Evolutionary conservation across 2,113 vertebrate genomes (phyloP).

Genomic region (Aviceda subcristata): DNA sequence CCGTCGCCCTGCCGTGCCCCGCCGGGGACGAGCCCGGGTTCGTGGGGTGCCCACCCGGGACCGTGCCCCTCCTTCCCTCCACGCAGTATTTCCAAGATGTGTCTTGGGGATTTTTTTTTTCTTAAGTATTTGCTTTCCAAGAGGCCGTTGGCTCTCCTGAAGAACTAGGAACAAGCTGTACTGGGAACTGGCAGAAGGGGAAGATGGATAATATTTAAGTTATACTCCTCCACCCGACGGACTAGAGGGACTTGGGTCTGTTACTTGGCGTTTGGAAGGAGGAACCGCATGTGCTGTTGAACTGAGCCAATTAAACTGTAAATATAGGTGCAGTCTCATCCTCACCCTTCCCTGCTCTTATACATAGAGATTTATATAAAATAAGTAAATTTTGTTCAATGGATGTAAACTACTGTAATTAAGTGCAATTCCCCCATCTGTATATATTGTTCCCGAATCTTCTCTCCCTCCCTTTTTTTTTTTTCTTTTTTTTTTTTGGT

Average conservation of each 20-base stretch:
- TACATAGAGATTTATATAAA: constrained; percentile 75
- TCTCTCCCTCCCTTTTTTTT: neutral
- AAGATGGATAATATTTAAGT: constrained; percentile 20
- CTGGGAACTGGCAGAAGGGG: constrained; percentile 6
- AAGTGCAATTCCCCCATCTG: constrained; percentile 77
- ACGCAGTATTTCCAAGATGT: constrained; percentile 62
- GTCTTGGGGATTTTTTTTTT: constrained; percentile 12
- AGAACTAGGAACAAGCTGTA: neutral
- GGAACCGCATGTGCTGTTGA: constrained; percentile 62
- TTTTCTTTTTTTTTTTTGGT: constrained; percentile 6
- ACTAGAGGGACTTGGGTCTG: constrained; percentile 71
- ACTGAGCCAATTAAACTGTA: constrained; percentile 78
- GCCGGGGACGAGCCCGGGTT: neutral
- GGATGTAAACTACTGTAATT: constrained; percentile 80
- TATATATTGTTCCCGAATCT: constrained; percentile 67
- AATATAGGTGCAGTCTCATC: constrained; percentile 61
- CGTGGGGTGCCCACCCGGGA: neutral
- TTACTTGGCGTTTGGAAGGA: constrained; percentile 67
- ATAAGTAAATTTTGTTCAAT: constrained; percentile 77
- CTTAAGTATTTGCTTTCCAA: constrained; percentile 11
- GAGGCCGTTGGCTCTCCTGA: neutral
- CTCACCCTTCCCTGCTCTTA: neutral
- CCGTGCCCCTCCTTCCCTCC: constrained; percentile 35
- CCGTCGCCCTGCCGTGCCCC: neutral
- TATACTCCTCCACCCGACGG: constrained; percentile 36